Base-by-base conservation (phyloP, 2,888 invertebrate genomes). In the Biston stratarius region DNA sequence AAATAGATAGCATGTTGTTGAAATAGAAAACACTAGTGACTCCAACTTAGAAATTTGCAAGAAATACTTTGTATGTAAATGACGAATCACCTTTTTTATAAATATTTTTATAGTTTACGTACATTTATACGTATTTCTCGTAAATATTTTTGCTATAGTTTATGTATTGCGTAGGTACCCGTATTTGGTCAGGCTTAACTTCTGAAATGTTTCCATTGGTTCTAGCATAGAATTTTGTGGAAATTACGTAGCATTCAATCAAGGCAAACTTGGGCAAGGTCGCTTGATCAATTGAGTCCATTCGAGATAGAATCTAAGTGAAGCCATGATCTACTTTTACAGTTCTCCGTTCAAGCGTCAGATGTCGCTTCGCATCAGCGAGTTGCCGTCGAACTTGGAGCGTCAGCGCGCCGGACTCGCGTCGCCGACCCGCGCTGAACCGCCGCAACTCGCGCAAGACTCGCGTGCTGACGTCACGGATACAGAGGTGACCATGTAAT, bases 331-430 rank as follows among this genome's bases (percentile, higher is more conserved):
- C 5, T 14, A 15, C 62, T 49, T 59, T 81, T 96, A 94, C 90
- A 97, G 97, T 82, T 98, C 98, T 15, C 99, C 97, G 70, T 99
- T 98, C 94, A 99, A 99, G 94, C 95, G 99, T 52, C 99, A 99
- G 90, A 96, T 99, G 95, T 99, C 99, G 71, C 95, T 99, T 74
- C 96, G 99, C 72, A 96, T 99, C 80, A 98, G 97, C 87, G 99
- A 99, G 94, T 95, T 99, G 89, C 99, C 99, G 67, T 99, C 99
- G 81, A 99, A 98, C 86, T 93, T 99, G 80, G 98, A 99, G 92
- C 96, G 99, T 57, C 94, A 75, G 95, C 96, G 78, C 93, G 95
- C 88, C 95, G 97, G 90, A 1, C 83, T 96, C 95, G 94, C 97
- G 96, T 93, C 97, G 95, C 94, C 97, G 95, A 89, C 95, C 96